Conservation (phyloP, 2,797 vertebrate genomes). For the Malurus leucopterus region DNA sequence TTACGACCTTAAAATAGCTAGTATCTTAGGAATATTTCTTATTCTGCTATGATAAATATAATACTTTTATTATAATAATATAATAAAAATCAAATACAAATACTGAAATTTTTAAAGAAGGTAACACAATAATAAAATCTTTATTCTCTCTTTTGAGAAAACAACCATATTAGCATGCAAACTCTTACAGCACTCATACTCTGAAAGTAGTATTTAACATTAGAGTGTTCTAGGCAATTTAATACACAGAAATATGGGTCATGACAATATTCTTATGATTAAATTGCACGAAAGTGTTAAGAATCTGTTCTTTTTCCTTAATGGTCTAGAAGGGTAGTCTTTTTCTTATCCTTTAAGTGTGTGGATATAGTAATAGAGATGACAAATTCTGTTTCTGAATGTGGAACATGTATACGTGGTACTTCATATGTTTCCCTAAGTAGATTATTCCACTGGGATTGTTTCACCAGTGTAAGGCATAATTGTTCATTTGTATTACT, state of each 20-base stretch:
- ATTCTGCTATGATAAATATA: not conserved
- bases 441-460: conserved; percentile 5
- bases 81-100: not conserved
- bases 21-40: not conserved
- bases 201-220: not conserved
- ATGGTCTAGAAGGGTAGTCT: not conserved
- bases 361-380: not conserved
- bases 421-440: conserved; percentile 29
- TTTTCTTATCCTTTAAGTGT: not conserved
- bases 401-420: not conserved
- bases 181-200: not conserved
- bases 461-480: conserved; percentile 8
- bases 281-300: not conserved
- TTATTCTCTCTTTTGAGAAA: not conserved
- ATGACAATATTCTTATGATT: not conserved
- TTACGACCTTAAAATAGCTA: not conserved
- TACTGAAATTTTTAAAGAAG: not conserved
- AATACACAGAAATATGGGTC: not conserved
- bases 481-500: conserved; percentile 29
- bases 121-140: not conserved
- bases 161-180: not conserved
- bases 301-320: not conserved
- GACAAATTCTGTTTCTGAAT: not conserved
- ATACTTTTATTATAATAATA: not conserved
- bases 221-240: not conserved